Conservation (phyloP, 2,113 vertebrate species). For the Gymnobelideus leadbeateri region DNA sequence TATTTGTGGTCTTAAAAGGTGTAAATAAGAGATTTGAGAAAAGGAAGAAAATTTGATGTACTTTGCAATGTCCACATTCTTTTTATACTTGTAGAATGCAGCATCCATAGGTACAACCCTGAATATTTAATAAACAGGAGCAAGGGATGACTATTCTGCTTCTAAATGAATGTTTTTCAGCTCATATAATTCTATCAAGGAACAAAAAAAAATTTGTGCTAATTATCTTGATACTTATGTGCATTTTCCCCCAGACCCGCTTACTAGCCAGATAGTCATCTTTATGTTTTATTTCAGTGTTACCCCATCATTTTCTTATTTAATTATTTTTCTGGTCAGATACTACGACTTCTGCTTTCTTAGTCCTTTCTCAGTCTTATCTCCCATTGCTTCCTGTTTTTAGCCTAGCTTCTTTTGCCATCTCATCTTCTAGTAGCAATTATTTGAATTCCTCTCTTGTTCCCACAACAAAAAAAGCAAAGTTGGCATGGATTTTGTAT, state of each 20-base stretch:
- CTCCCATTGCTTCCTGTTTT: constrained; percentile 13
- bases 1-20: constrained; percentile 23
- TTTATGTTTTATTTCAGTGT: constrained; percentile 39
- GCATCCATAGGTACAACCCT: neutral
- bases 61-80: neutral
- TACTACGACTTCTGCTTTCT: constrained; percentile 10
- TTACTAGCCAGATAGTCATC: constrained; percentile 5
- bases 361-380: neutral
- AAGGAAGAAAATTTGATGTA: constrained; percentile 16
- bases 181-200: constrained; percentile 33
- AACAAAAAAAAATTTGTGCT: constrained; percentile 22
- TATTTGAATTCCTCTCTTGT: constrained; percentile 10
- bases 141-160: constrained; percentile 18
- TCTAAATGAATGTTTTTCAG: constrained; percentile 14
- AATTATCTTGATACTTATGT: constrained; percentile 38
- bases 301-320: constrained; percentile 24
- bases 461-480: constrained; percentile 20
- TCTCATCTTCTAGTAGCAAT: neutral
- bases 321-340: constrained; percentile 36
- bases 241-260: constrained; percentile 30
- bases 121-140: constrained; percentile 29
- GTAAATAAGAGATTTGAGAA: constrained; percentile 31
- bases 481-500: constrained; percentile 34
- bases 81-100: neutral
- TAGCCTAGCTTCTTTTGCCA: constrained; percentile 24